These are phyloP conservation scores for Idaea biselata DNA, from an alignment of 2,888 invertebrate genomes.

Conservation along the genomic window DNA sequence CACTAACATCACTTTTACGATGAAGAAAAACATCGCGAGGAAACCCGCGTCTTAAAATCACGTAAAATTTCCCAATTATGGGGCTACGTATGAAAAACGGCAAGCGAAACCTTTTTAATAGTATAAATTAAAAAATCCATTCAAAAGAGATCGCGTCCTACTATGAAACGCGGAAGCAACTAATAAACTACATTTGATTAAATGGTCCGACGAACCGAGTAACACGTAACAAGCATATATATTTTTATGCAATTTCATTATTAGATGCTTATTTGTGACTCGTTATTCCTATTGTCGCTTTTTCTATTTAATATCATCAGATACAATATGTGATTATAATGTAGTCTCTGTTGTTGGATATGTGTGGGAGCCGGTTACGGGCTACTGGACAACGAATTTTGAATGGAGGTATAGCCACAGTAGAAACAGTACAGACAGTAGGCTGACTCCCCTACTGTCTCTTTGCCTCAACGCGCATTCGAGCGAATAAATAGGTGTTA, in stretches of 20 bases:
- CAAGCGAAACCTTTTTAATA: too few relatives aligned
- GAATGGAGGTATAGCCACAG: too few relatives aligned
- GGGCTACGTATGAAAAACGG: neutral
- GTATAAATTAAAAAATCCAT: conserved; percentile 1
- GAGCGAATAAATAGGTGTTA: too few relatives aligned
- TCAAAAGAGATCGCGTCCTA: conserved; percentile 9
- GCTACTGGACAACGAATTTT: conserved; percentile 42
- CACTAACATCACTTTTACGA: too few relatives aligned
- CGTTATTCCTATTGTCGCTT: conserved; percentile 78
- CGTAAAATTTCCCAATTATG: conserved; percentile 3
- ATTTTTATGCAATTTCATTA: conserved; percentile 78
- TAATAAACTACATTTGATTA: conserved; percentile 69
- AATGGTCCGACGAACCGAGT: conserved; percentile 70
- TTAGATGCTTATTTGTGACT: conserved; percentile 75
- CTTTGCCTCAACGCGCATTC: too few relatives aligned
- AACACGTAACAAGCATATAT: conserved; percentile 65
- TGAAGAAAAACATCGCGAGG: too few relatives aligned
- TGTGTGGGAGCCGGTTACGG: conserved; percentile 71
- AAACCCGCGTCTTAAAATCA: conserved; percentile 1
- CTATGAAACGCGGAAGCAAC: conserved; percentile 49
- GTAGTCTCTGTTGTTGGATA: conserved; percentile 59
- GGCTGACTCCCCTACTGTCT: too few relatives aligned
- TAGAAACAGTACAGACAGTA: too few relatives aligned
- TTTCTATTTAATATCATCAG: conserved; percentile 71
- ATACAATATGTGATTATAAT: conserved; percentile 77